Conservation (phyloP, 2,888 invertebrate species). For the Omphaloscelis lunosa region DNA sequence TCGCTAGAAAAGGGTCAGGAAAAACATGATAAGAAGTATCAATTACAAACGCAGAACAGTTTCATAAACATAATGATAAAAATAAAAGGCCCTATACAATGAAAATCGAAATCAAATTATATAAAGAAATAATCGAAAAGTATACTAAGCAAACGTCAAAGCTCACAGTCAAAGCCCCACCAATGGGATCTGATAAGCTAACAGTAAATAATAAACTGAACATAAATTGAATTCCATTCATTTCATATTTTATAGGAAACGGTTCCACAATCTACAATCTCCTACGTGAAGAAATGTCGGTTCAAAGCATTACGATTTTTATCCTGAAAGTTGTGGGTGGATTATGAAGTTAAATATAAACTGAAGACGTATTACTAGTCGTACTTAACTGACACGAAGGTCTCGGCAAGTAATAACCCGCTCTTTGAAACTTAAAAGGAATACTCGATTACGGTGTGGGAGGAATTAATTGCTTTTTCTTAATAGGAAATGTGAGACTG, state of each 20-base stretch:
- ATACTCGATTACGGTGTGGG: conserved; percentile 16
- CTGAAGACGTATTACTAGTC: conserved; percentile 8
- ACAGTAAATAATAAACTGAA: conserved; percentile 6
- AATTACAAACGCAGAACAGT: too few species aligned
- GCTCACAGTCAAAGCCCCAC: neutral
- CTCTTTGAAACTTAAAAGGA: conserved; percentile 14
- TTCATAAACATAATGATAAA: too few species aligned
- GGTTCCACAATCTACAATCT: neutral
- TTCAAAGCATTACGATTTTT: conserved; percentile 3
- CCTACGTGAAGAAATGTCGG: neutral
- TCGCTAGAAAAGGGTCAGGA: neutral
- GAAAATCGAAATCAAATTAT: neutral
- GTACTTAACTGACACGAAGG: conserved; percentile 2
- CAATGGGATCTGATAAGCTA: neutral
- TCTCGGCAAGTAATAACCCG: conserved; percentile 34
- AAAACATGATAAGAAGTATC: neutral
- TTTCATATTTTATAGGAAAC: neutral
- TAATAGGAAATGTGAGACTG: neutral
- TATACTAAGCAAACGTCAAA: neutral
- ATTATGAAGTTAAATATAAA: conserved; percentile 13
- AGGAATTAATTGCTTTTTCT: conserved; percentile 27
- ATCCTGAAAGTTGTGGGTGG: conserved; percentile 2
- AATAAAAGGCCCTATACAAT: neutral
- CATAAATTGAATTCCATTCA: conserved; percentile 5
- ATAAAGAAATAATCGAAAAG: neutral